Evolutionary conservation across 2,888 invertebrate species (phyloP).

Genomic region (Anaspis maculata): DNA sequence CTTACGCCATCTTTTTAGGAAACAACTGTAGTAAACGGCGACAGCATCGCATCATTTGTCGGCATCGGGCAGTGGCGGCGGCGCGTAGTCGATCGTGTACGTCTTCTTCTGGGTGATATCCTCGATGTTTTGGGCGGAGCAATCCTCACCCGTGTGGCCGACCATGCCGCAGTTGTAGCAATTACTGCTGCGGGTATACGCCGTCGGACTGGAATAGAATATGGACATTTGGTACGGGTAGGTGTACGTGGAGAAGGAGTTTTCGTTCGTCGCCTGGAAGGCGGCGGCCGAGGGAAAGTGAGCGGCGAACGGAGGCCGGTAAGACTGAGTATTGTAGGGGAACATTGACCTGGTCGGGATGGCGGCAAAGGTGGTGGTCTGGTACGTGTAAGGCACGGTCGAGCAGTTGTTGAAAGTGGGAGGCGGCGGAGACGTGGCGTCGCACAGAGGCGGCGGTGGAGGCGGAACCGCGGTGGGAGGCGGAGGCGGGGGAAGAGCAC

Average conservation of each 20-base stretch:
- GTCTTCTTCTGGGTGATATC: constrained; percentile 73
- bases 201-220: constrained; percentile 40
- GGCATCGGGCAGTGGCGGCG: constrained; percentile 25
- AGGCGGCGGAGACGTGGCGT: constrained; percentile 37
- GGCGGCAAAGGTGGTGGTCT: constrained; percentile 14
- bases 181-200: constrained; percentile 49
- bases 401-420: constrained; percentile 40
- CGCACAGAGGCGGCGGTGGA: constrained; percentile 27
- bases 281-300: constrained; percentile 34
- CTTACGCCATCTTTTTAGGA: too few relatives aligned
- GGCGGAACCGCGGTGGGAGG: constrained; percentile 19
- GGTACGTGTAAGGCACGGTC: constrained; percentile 44
- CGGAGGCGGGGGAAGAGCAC: constrained; percentile 41
- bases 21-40: too few relatives aligned
- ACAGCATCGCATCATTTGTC: constrained; percentile 27
- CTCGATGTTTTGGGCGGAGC: constrained; percentile 87
- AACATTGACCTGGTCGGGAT: constrained; percentile 29
- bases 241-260: constrained; percentile 26
- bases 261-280: constrained; percentile 27
- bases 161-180: constrained; percentile 91
- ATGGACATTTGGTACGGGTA: constrained; percentile 29
- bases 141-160: constrained; percentile 77
- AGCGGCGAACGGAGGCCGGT: constrained; percentile 35
- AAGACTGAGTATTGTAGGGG: constrained; percentile 34
- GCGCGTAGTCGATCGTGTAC: constrained; percentile 57